These are phyloP conservation scores for Theristicus caerulescens DNA, from an alignment of 2,113 vertebrate genomes.

Conservation along the genomic window DNA sequence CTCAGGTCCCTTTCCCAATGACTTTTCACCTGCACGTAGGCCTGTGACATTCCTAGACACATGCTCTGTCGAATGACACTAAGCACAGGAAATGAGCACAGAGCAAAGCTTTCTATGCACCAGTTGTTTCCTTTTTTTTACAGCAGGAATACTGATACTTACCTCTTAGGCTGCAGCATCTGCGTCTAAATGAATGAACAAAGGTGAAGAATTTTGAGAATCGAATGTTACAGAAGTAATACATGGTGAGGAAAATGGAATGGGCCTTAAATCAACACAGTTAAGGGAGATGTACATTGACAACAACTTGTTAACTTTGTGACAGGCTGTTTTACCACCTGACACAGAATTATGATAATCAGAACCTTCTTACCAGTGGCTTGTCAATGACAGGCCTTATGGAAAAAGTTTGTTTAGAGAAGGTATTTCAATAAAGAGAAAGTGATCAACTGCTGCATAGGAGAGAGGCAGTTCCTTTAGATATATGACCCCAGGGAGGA, in stretches of 20 bases:
- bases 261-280: background rate
- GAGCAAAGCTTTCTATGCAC: background rate
- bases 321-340: background rate
- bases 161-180: background rate
- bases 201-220: background rate
- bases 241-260: background rate
- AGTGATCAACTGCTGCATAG: background rate
- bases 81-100: background rate
- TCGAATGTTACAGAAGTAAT: background rate
- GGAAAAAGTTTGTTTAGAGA: background rate
- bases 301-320: background rate
- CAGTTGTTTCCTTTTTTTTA: background rate
- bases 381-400: background rate
- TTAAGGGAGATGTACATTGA: background rate
- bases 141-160: background rate
- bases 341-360: background rate
- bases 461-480: background rate
- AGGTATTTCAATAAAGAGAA: background rate
- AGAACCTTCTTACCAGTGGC: background rate
- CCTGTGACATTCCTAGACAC: background rate
- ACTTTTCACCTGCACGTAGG: background rate
- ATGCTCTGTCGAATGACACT: rapidly evolving
- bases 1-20: background rate
- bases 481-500: background rate
- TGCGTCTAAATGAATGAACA: background rate